Evolutionary conservation across 2,888 invertebrate genomes (phyloP).

Genomic region (Cremastinae sp.): DNA sequence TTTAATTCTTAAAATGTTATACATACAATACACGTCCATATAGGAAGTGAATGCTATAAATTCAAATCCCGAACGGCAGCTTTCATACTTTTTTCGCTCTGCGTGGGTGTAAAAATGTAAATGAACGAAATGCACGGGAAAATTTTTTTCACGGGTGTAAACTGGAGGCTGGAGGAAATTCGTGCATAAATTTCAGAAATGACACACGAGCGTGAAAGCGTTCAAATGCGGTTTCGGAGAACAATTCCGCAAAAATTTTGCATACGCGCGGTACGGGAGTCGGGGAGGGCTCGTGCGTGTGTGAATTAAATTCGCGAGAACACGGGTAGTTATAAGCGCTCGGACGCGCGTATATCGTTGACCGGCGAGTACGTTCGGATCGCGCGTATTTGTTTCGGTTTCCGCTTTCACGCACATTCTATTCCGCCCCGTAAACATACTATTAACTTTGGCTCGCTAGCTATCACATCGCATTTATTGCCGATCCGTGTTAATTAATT

Average conservation of each 20-base stretch:
- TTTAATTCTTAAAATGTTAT: too few relatives aligned
- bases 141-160: background rate
- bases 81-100: background rate
- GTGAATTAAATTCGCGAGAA: too few relatives aligned
- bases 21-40: background rate
- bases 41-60: background rate
- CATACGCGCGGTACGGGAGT: slow-evolving; percentile 1
- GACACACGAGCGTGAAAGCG: slow-evolving; percentile 32
- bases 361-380: background rate
- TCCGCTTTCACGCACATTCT: slow-evolving; percentile 50
- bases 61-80: background rate
- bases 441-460: slow-evolving; percentile 51
- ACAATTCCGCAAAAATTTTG: slow-evolving; percentile 28
- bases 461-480: slow-evolving; percentile 46
- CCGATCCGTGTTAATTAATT: slow-evolving; percentile 58
- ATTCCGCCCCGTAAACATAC: slow-evolving; percentile 59
- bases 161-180: slow-evolving; percentile 25
- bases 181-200: slow-evolving; percentile 52
- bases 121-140: background rate
- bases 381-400: slow-evolving; percentile 44
- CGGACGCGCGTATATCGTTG: background rate
- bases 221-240: slow-evolving; percentile 39
- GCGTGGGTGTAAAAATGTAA: background rate
- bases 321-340: background rate
- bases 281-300: too few relatives aligned